phyloP scores from a whole-genome alignment of 2,888 invertebrate genomes.

The Acleris laterana region DNA sequence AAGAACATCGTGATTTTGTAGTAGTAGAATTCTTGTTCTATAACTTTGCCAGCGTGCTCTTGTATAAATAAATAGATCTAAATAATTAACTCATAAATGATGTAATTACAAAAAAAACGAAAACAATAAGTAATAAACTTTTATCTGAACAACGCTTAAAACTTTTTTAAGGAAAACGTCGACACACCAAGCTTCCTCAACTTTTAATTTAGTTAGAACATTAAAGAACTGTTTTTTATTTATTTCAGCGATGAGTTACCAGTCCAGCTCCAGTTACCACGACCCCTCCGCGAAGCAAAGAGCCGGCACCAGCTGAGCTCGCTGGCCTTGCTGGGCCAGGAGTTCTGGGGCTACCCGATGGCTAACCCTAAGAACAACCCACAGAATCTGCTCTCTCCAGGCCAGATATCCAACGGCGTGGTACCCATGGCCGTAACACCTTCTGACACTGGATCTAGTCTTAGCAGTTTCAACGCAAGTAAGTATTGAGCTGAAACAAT shows the following conservation, averaged over 20 bases:
- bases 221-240: no score
- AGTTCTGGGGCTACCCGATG: conserved; percentile 93
- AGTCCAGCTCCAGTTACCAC: conserved; percentile 93
- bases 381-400: conserved; percentile 68
- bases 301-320: conserved; percentile 96
- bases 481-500: conserved; percentile 45
- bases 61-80: no score
- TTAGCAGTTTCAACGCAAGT: conserved; percentile 89
- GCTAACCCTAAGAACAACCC: conserved; percentile 87
- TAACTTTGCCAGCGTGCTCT: no score
- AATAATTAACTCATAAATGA: no score
- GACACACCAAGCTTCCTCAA: no score
- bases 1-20: no score
- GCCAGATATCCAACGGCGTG: conserved; percentile 67
- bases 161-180: no score
- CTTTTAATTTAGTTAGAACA: not conserved
- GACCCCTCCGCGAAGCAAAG: conserved; percentile 93
- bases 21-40: no score
- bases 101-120: no score
- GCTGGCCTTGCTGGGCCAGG: conserved; percentile 94
- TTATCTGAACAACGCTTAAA: no score
- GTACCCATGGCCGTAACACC: conserved; percentile 83
- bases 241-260: conserved; percentile 94
- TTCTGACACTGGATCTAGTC: conserved; percentile 88
- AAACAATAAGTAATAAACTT: no score